Percentiles rank a stretch among this genome's conserved stretches.
Conservation (phyloP, 2,888 invertebrate genomes). For the Drosophila recens region DNA sequence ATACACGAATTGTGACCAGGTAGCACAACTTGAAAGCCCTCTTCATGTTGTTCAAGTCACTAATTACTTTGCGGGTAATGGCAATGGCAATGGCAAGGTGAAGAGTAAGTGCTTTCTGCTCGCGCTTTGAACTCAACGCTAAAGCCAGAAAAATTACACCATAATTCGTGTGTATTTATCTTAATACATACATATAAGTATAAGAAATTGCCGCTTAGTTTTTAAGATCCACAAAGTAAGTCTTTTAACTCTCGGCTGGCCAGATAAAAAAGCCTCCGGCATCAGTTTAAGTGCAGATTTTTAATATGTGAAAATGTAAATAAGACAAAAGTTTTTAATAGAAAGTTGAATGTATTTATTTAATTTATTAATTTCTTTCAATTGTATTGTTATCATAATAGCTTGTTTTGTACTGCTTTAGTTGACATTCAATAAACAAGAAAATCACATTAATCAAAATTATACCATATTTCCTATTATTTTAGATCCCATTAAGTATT, state of each 20-base stretch:
- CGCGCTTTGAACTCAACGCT: slow-evolving; percentile 35
- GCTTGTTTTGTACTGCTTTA: not conserved
- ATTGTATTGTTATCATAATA: not conserved
- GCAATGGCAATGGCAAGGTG: slow-evolving; percentile 32
- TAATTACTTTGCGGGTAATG: slow-evolving; percentile 71
- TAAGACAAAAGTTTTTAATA: too few species aligned
- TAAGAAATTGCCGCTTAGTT: slow-evolving; percentile 38
- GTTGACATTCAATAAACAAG: not conserved
- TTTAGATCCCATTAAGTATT: not conserved
- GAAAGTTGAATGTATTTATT: too few species aligned
- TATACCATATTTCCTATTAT: not conserved
- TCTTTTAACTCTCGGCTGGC: slow-evolving; percentile 55
- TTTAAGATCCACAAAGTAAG: slow-evolving; percentile 37
- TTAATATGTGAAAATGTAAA: too few species aligned
- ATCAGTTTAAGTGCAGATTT: too few species aligned
- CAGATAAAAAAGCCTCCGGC: slow-evolving; percentile 11
- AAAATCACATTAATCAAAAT: not conserved
- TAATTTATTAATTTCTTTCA: not conserved
- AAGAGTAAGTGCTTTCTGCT: slow-evolving; percentile 68
- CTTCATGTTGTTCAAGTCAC: slow-evolving; percentile 44
- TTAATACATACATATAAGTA: not conserved
- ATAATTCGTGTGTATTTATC: slow-evolving; percentile 10
- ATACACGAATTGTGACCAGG: slow-evolving; percentile 4
- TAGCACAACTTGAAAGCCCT: slow-evolving; percentile 24
- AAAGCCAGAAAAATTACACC: slow-evolving; percentile 18